Percentiles rank a stretch among this genome's conserved stretches.
These are phyloP conservation scores for Nylanderia fulva DNA, from an alignment of 1,140 invertebrate genomes.

Conservation along the genomic window DNA sequence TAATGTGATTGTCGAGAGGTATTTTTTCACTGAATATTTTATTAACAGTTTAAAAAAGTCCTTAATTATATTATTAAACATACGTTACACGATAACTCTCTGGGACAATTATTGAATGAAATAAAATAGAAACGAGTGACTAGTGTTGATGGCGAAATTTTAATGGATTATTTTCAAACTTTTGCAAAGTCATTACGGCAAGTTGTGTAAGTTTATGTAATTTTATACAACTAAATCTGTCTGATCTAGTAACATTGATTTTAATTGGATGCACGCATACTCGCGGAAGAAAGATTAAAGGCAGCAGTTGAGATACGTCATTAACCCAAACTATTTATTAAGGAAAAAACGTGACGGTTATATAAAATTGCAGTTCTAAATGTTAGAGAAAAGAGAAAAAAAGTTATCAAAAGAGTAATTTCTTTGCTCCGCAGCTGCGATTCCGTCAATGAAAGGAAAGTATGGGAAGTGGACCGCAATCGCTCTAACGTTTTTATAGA, in stretches of 20 bases:
- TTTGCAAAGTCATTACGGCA: too few relatives aligned
- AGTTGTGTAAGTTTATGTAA: neutral
- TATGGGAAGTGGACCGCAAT: slow-evolving; percentile 35
- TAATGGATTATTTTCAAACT: neutral
- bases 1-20: neutral
- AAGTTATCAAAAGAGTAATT: slow-evolving; percentile 41
- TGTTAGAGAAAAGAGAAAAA: slow-evolving; percentile 17
- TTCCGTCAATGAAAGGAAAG: slow-evolving; percentile 37
- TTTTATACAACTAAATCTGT: neutral
- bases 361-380: slow-evolving; percentile 49
- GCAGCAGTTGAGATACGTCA: slow-evolving; percentile 27
- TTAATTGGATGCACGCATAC: slow-evolving; percentile 4
- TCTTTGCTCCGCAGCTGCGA: slow-evolving; percentile 30
- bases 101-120: neutral
- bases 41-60: neutral
- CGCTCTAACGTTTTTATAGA: slow-evolving; percentile 39
- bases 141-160: neutral
- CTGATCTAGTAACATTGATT: slow-evolving; percentile 12
- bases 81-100: neutral
- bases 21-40: neutral
- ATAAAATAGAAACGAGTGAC: neutral
- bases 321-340: slow-evolving; percentile 49
- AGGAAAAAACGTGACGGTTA: slow-evolving; percentile 42
- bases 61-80: neutral
- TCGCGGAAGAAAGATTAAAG: slow-evolving; percentile 21